A percentile compares a stretch with the other conserved stretches of the same genome.
phyloP scores from a whole-genome alignment of 2,797 vertebrate species.

The Hoplostethus mediterraneus region DNA sequence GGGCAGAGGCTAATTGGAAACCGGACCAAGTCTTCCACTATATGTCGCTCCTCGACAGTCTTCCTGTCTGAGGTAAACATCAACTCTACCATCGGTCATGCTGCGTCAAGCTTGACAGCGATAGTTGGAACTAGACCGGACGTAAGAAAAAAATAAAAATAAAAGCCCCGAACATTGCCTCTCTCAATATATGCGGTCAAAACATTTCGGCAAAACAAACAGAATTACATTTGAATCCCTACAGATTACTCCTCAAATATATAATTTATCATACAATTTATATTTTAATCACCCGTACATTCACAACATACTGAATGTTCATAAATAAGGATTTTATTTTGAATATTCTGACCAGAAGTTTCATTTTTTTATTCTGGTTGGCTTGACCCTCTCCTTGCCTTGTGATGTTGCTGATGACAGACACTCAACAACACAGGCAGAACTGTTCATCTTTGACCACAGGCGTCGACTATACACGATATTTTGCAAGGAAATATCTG shows the following conservation, averaged over 20 bases:
- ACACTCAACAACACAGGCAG: slow-evolving; percentile 42
- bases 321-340: not conserved
- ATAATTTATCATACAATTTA: no score
- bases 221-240: accelerated
- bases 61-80: not conserved
- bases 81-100: no score
- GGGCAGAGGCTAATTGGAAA: not conserved
- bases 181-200: not conserved
- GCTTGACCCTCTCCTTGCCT: slow-evolving; percentile 24
- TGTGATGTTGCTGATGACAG: slow-evolving; percentile 51
- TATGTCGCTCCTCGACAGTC: slow-evolving; percentile 3
- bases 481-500: not conserved
- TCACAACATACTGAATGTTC: accelerated
- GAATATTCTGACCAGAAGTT: slow-evolving; percentile 33
- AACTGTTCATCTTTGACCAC: not conserved
- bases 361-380: accelerated
- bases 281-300: no score
- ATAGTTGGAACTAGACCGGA: no score
- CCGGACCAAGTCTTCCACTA: not conserved
- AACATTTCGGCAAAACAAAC: not conserved
- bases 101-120: no score
- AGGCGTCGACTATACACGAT: not conserved
- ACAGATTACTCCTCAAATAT: not conserved
- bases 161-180: slow-evolving; percentile 8
- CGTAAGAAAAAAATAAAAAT: slow-evolving; percentile 19